Evolutionary conservation across 2,113 vertebrate species (phyloP).

Genomic region (Carlito syrichta): DNA sequence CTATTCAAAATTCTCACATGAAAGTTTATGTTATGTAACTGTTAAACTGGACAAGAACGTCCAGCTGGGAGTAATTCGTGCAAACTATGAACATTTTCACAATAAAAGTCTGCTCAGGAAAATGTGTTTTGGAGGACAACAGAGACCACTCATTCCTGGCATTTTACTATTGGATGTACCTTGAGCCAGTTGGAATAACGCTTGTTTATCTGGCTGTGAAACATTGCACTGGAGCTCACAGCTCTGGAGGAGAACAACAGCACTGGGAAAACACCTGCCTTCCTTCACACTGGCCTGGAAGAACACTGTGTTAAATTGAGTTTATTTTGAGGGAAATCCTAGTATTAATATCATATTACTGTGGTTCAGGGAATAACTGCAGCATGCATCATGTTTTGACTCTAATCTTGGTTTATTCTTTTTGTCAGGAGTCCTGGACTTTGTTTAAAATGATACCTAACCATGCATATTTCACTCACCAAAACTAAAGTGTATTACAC

Average conservation of each 20-base stretch:
- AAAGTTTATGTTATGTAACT: background rate
- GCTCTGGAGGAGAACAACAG: conserved; percentile 29
- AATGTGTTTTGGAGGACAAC: background rate
- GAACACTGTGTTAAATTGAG: conserved; percentile 60
- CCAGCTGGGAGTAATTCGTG: background rate
- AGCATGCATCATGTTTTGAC: conserved; percentile 31
- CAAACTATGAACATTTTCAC: background rate
- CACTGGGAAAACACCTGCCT: conserved; percentile 79
- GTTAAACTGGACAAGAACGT: background rate
- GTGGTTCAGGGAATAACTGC: conserved; percentile 18
- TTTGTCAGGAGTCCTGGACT: conserved; percentile 57
- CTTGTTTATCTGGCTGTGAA: conserved; percentile 64
- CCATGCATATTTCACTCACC: background rate
- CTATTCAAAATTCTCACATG: background rate
- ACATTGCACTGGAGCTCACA: background rate
- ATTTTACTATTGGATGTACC: background rate
- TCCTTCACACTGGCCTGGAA: conserved; percentile 61
- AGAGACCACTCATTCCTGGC: background rate
- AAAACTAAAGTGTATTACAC: conserved; percentile 20
- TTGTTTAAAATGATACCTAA: conserved; percentile 37
- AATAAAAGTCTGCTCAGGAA: background rate
- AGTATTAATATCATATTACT: background rate
- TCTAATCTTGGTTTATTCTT: background rate
- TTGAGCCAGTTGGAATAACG: conserved; percentile 50
- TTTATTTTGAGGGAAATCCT: conserved; percentile 73